A percentile compares a stretch with the other conserved stretches of the same genome.
Evolutionary conservation across 2,888 invertebrate genomes (phyloP).

Genomic region (Eupithecia exiguata): DNA sequence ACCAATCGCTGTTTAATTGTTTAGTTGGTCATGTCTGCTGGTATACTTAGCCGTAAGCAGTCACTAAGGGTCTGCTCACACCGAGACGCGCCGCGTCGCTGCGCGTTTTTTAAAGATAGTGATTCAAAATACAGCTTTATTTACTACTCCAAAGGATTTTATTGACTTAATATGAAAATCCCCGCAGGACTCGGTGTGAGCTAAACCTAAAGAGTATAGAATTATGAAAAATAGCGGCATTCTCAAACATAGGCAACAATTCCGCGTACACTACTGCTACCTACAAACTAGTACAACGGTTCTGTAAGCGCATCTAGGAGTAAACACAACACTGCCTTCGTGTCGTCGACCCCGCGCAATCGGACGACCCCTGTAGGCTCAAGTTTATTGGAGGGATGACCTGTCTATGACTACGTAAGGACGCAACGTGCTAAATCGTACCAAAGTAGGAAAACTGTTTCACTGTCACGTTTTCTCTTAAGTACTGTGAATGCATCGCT

Average conservation of each 20-base stretch:
- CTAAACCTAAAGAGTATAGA: no score
- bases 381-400: conserved; percentile 22
- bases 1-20: no score
- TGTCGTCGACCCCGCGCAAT: conserved; percentile 24
- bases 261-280: neutral
- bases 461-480: neutral
- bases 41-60: no score
- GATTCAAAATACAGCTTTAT: no score
- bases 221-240: neutral
- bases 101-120: no score
- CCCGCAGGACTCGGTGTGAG: no score
- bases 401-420: conserved; percentile 8
- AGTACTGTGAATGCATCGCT: neutral
- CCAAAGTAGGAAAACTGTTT: conserved; percentile 2
- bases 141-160: no score
- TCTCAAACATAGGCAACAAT: neutral
- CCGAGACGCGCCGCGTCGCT: no score
- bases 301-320: conserved; percentile 18
- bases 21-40: no score
- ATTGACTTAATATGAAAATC: no score
- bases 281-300: neutral
- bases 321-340: conserved; percentile 21
- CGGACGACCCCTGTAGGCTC: conserved; percentile 20
- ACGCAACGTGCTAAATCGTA: neutral
- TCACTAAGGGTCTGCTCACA: no score